Base-by-base conservation (phyloP, 2,888 invertebrate genomes). In the Augochlorella aurata region DNA sequence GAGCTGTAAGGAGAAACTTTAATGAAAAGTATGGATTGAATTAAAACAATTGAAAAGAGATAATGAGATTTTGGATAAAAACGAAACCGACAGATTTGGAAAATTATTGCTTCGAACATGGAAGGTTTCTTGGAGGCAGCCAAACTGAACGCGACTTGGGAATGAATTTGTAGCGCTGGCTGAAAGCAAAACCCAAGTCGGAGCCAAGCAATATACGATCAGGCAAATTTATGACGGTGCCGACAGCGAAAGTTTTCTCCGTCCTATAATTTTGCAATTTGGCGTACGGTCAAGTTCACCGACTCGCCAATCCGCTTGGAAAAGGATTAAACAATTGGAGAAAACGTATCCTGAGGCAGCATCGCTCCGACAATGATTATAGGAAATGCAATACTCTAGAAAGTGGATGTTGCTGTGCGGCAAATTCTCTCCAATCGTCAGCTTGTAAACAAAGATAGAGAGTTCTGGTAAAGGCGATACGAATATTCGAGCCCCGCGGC, bases 181-280 rank as follows among this genome's bases (percentile, higher is more conserved):
- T 24, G 58, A 58, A 58, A 58, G 58, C 58, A 58, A 14, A 58
- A 16, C 8, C 24, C 1, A 14, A 58, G 24, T 14, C 58, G 58
- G 58, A 24, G 58, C 58, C 58, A 58, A 58, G 8, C 58, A 24
- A 16, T 58, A 58, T 10, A 14, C 24, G 58, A 58, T 8, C 24
- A 58, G 16, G 14, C 8, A 14, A 14, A 58, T 24, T 58, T 58
- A 58, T 24, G 24, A 58, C 58, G 58, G 24, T 16, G 58, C 58
- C 16, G 58, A 58, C 58, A 58, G 58, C 58, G 58, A 58, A 58
- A 58, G 58, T 58, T 58, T 58, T 58, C 58, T 24, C 24, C 14
- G 8, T 58, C 24, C 58, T 24, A 4, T 58, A 58, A 58, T 58
- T 58, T 24, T 58, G 8, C 24, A 24, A 58, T 58, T 58, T 58